These are phyloP conservation scores for Sialis lutaria DNA, from an alignment of 2,888 invertebrate species.

Conservation along the genomic window DNA sequence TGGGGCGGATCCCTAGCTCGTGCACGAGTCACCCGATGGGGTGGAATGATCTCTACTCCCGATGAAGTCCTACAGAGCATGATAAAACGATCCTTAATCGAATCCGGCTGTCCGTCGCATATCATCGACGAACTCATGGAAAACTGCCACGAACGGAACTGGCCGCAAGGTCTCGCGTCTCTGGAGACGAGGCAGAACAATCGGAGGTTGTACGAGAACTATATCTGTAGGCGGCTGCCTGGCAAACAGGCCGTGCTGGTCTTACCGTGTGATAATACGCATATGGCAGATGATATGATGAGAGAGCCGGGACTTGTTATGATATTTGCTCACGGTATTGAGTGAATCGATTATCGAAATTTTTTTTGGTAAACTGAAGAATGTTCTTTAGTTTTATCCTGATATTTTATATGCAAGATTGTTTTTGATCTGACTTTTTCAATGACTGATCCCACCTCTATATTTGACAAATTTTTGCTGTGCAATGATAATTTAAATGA, in stretches of 20 bases:
- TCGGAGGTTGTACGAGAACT: constrained; percentile 82
- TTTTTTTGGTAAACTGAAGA: too few species aligned
- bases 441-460: too few species aligned
- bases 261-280: constrained; percentile 83
- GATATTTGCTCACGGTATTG: constrained; percentile 97
- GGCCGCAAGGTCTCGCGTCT: constrained; percentile 86
- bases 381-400: too few species aligned
- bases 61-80: constrained; percentile 86
- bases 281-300: constrained; percentile 93
- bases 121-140: constrained; percentile 92
- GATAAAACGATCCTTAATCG: constrained; percentile 82
- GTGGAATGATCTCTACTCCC: constrained; percentile 96
- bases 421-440: too few species aligned
- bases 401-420: too few species aligned
- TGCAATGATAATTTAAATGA: too few species aligned
- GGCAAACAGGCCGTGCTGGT: constrained; percentile 93
- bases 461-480: too few species aligned
- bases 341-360: constrained; percentile 26
- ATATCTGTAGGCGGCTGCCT: constrained; percentile 85
- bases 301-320: constrained; percentile 91
- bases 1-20: constrained; percentile 73
- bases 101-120: constrained; percentile 86
- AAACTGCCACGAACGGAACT: constrained; percentile 88
- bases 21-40: constrained; percentile 89
- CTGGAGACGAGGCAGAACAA: constrained; percentile 89